Conservation (phyloP, 1,140 invertebrate genomes). For the Drosophila melanica region DNA sequence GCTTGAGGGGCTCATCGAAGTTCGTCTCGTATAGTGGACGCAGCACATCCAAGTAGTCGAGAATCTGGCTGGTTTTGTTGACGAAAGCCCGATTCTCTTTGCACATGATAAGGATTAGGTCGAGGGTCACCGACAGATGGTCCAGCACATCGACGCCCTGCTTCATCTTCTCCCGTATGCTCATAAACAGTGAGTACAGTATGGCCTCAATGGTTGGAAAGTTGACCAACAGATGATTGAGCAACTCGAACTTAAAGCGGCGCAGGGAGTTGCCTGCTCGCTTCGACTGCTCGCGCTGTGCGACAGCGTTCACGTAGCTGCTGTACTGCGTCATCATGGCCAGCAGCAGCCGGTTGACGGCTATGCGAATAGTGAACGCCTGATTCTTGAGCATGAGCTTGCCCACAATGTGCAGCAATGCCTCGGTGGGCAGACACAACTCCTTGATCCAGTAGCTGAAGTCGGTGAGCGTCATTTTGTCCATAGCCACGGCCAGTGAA, state of each 20-base stretch:
- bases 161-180: constrained; percentile 40
- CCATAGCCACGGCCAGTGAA: constrained; percentile 68
- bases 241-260: constrained; percentile 78
- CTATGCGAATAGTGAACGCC: constrained; percentile 46
- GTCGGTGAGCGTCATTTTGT: constrained; percentile 76
- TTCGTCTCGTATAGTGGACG: constrained; percentile 67
- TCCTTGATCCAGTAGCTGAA: constrained; percentile 76
- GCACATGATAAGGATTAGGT: constrained; percentile 73
- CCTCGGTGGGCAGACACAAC: constrained; percentile 72
- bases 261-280: constrained; percentile 67
- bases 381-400: constrained; percentile 30
- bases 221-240: constrained; percentile 76
- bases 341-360: constrained; percentile 52
- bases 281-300: constrained; percentile 61
- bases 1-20: constrained; percentile 28
- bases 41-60: constrained; percentile 77
- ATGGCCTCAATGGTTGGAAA: constrained; percentile 75
- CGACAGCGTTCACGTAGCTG: constrained; percentile 70
- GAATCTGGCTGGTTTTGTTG: constrained; percentile 73
- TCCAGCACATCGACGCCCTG: constrained; percentile 58
- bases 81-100: constrained; percentile 80
- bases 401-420: constrained; percentile 59
- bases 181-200: constrained; percentile 60
- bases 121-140: constrained; percentile 70
- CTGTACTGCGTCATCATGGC: constrained; percentile 81